phyloP scores from a whole-genome alignment of 2,888 invertebrate genomes.

The Alcis repandata region DNA sequence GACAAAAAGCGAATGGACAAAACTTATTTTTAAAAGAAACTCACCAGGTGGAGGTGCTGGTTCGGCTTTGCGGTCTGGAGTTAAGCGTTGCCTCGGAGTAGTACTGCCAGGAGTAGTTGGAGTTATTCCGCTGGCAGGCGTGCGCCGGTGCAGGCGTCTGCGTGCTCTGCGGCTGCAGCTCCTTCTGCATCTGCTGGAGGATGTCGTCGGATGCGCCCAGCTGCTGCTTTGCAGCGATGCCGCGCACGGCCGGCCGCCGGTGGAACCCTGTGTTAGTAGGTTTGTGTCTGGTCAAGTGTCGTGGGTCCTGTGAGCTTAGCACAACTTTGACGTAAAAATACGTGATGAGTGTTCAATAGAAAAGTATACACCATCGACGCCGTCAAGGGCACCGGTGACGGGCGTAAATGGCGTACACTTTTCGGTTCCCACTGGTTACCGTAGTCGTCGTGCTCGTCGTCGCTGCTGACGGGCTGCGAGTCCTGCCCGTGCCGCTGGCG shows the following conservation, averaged over 20 bases:
- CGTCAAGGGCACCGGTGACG: no score
- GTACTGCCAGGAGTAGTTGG: conserved; percentile 88
- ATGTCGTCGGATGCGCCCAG: conserved; percentile 94
- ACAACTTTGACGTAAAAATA: no score
- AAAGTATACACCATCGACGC: no score
- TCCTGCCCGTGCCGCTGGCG: conserved; percentile 90
- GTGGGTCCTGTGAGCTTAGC: no score
- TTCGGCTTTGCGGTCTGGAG: conserved; percentile 76
- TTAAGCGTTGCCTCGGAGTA: conserved; percentile 87
- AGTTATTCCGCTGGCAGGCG: conserved; percentile 73
- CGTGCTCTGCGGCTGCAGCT: conserved; percentile 79
- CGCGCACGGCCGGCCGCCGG: conserved; percentile 94
- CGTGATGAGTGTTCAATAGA: no score
- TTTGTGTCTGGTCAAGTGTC: no score
- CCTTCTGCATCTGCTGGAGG: conserved; percentile 92
- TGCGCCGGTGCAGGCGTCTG: conserved; percentile 67
- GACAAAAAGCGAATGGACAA: background rate
- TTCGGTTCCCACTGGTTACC: no score
- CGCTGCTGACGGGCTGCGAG: conserved; percentile 84
- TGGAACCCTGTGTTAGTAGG: conserved; percentile 87
- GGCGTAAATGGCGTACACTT: no score
- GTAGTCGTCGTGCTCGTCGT: conserved; percentile 95
- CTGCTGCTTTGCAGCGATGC: conserved; percentile 92
- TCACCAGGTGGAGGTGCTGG: conserved; percentile 77
- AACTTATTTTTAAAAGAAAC: background rate